Conservation (phyloP, 2,888 invertebrate genomes). For the Tetragonula carbonaria region DNA sequence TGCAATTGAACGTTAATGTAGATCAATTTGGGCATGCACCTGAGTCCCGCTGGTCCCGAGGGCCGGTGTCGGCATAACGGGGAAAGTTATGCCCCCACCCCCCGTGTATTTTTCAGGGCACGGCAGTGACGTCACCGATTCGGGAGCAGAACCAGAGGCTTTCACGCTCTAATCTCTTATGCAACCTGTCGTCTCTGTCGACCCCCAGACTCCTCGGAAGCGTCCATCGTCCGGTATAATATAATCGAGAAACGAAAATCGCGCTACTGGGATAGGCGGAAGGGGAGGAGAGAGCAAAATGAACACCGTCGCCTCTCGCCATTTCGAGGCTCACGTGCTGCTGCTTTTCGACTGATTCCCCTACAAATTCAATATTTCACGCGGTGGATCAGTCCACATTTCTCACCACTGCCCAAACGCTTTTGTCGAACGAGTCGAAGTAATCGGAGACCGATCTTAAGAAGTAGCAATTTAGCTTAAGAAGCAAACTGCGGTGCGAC, state of each 20-base stretch:
- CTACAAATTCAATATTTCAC: background rate
- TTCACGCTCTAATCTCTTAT: conserved; percentile 84
- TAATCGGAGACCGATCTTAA: background rate
- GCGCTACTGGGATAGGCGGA: background rate
- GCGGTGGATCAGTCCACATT: background rate
- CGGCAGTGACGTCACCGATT: conserved; percentile 81
- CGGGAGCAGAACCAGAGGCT: conserved; percentile 78
- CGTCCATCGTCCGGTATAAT: background rate
- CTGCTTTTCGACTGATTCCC: background rate
- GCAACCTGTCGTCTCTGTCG: conserved; percentile 76
- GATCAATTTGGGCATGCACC: too few species aligned
- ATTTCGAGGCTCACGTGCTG: conserved; percentile 28
- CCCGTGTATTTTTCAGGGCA: conserved; percentile 66
- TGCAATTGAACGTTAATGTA: too few species aligned
- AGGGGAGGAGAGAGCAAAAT: background rate
- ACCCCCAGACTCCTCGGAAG: conserved; percentile 14
- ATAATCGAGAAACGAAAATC: background rate
- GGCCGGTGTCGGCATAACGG: conserved; percentile 61
- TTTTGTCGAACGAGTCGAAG: background rate
- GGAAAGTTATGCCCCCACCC: conserved; percentile 79
- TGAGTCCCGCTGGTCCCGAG: conserved; percentile 41
- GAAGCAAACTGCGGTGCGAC: background rate
- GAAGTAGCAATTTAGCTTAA: background rate
- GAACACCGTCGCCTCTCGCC: background rate
- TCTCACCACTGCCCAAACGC: background rate